These are phyloP conservation scores for Trematocara unimaculatum DNA, from an alignment of 2,113 vertebrate genomes.

Conservation along the genomic window DNA sequence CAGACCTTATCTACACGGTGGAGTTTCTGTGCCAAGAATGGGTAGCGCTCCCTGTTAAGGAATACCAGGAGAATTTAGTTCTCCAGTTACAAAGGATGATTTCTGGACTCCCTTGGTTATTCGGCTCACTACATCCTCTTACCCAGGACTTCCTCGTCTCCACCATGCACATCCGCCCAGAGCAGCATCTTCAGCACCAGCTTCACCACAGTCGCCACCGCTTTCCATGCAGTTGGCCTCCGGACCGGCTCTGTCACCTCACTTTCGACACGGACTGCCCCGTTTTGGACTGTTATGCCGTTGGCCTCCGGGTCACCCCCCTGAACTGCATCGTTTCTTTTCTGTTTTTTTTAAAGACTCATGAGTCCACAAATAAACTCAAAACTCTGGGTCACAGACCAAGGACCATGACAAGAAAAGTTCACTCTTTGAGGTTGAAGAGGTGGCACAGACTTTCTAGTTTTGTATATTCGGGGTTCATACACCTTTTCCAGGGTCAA, in stretches of 20 bases:
- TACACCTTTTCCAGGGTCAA: background rate
- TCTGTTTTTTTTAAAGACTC: background rate
- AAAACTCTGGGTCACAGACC: background rate
- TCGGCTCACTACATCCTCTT: background rate
- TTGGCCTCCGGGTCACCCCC: background rate
- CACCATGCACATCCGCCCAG: background rate
- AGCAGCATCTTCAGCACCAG: background rate
- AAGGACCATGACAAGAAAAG: background rate
- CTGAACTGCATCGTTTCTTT: background rate
- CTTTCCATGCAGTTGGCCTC: background rate
- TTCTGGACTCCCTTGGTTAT: background rate
- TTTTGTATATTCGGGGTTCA: background rate
- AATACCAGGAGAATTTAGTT: background rate
- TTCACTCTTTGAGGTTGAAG: background rate
- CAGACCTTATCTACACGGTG: background rate
- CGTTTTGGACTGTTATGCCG: background rate
- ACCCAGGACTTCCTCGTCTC: background rate
- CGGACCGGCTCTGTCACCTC: background rate
- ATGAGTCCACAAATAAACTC: background rate
- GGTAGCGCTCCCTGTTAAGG: fast-evolving
- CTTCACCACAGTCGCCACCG: background rate
- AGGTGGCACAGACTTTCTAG: background rate
- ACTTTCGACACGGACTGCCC: background rate
- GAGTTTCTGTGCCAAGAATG: background rate
- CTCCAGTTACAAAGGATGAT: background rate